These are phyloP conservation scores for Enteromius argenteus DNA, from an alignment of 2,797 vertebrate species.

Conservation along the genomic window DNA sequence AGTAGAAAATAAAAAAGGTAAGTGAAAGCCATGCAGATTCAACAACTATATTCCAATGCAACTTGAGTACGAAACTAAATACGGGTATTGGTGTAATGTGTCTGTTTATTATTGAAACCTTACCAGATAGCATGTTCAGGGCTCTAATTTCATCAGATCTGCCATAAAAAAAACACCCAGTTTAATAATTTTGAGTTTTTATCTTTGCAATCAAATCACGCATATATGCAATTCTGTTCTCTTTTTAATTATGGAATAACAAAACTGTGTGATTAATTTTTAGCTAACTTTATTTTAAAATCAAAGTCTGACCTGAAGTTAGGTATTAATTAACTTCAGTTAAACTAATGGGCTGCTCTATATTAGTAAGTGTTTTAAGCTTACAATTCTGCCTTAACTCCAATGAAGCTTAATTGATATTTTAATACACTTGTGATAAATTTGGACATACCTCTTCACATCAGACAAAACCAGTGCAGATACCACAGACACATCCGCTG, in stretches of 20 bases:
- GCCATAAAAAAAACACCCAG: not conserved
- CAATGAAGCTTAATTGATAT: not conserved
- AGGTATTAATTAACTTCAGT: not conserved
- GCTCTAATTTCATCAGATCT: constrained; percentile 69
- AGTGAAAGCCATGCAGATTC: not conserved
- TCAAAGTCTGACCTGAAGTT: not conserved
- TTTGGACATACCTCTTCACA: constrained; percentile 37
- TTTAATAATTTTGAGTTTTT: not conserved
- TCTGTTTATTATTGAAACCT: constrained; percentile 48
- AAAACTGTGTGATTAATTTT: not conserved
- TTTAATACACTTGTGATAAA: not conserved
- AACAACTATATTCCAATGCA: not conserved
- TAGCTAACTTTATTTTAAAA: not conserved
- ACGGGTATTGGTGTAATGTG: not conserved
- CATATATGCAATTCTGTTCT: not conserved
- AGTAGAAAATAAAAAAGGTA: not conserved
- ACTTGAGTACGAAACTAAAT: not conserved
- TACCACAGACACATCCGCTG: constrained; percentile 51
- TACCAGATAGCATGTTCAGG: constrained; percentile 71
- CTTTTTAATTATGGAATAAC: not conserved
- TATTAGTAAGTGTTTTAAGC: not conserved
- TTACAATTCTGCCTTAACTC: not conserved
- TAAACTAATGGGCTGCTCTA: not conserved
- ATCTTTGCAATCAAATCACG: not conserved
- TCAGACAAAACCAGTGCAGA: constrained; percentile 49